Conservation (phyloP, 2,113 vertebrate genomes). For the Phylloscopus trochiloides region DNA sequence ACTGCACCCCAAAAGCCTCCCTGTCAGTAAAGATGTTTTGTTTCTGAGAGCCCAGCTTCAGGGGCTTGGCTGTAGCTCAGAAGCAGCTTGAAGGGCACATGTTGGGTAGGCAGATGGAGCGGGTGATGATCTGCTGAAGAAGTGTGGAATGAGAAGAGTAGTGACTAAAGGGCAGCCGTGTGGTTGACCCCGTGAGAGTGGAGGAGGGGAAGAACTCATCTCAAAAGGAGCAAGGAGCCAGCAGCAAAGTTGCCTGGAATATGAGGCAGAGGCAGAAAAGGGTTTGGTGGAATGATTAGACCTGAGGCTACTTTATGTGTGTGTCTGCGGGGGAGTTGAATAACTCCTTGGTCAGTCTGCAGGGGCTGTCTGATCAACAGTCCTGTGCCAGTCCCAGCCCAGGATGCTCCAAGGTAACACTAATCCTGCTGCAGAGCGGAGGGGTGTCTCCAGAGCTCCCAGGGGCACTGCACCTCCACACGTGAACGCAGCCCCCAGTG, state of each 20-base stretch:
- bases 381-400: background rate
- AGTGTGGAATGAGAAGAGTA: background rate
- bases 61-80: background rate
- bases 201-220: background rate
- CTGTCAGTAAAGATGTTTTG: background rate
- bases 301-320: background rate
- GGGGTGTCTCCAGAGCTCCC: background rate
- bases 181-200: background rate
- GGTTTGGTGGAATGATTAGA: background rate
- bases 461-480: background rate
- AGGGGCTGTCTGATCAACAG: background rate
- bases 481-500: background rate
- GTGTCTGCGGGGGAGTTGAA: accelerated
- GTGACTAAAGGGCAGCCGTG: background rate
- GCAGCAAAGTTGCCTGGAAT: background rate
- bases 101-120: conserved; percentile 2
- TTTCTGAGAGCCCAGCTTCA: background rate
- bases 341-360: background rate
- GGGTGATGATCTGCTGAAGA: background rate
- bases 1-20: background rate
- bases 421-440: accelerated
- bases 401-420: background rate
- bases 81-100: conserved; percentile 4
- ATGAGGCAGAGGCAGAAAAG: background rate
- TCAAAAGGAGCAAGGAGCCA: background rate